Conservation (phyloP, 2,797 vertebrate species). For the Pyrrhura leucotis region DNA sequence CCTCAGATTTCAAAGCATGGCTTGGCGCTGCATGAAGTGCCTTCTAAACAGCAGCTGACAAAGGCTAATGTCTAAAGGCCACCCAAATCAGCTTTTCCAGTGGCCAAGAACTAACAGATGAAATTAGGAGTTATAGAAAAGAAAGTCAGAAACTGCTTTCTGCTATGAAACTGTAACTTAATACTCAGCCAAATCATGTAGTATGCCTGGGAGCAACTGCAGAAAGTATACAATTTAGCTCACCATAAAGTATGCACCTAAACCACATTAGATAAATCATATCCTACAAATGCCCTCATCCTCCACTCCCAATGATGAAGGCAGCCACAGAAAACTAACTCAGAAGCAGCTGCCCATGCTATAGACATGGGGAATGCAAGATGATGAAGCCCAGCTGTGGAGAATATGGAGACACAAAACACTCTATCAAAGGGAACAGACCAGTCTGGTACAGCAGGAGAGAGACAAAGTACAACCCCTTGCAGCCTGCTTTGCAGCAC, state of each 20-base stretch:
- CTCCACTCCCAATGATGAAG: background rate
- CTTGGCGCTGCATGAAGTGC: background rate
- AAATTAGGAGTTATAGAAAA: background rate
- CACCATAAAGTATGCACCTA: background rate
- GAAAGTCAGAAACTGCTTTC: background rate
- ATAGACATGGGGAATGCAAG: background rate
- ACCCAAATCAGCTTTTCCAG: background rate
- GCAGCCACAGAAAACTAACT: background rate
- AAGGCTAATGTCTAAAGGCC: background rate
- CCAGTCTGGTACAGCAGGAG: background rate
- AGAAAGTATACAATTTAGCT: background rate
- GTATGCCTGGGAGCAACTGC: background rate
- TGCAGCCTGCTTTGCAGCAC: background rate
- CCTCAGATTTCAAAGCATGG: background rate
- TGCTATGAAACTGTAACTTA: background rate
- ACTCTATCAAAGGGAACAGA: background rate
- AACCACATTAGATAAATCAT: conserved; percentile 40
- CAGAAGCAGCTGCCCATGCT: background rate
- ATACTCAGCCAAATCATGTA: background rate
- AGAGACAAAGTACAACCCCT: background rate
- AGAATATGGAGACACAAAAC: background rate
- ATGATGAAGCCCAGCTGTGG: background rate
- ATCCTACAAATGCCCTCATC: background rate
- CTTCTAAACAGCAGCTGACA: background rate
- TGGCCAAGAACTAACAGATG: background rate